phyloP scores from a whole-genome alignment of 2,888 invertebrate species.

The Drosophila demipolita region DNA sequence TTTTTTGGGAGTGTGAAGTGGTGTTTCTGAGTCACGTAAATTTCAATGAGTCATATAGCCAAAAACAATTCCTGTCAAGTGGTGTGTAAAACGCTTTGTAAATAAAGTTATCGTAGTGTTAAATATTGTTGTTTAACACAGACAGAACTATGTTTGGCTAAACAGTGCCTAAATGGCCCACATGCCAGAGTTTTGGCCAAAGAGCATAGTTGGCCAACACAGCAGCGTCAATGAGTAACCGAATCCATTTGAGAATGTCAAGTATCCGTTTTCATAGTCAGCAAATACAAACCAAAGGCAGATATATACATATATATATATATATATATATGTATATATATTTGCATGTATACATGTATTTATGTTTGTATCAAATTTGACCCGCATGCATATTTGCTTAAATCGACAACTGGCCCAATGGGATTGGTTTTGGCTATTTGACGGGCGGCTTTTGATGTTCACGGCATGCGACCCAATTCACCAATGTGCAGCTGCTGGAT shows the following conservation, averaged over 20 bases:
- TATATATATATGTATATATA: background rate
- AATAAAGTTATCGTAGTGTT: constrained; percentile 35
- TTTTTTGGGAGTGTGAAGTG: background rate
- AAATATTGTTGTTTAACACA: constrained; percentile 37
- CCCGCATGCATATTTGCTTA: constrained; percentile 14
- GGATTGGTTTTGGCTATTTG: constrained; percentile 26
- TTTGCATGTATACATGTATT: background rate
- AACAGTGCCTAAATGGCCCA: constrained; percentile 2
- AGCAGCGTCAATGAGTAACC: background rate
- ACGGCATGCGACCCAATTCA: constrained; percentile 11
- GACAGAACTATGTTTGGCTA: constrained; percentile 10
- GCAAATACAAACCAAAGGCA: constrained; percentile 51
- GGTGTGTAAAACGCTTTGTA: constrained; percentile 39
- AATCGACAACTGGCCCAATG: constrained; percentile 24
- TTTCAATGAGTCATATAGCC: constrained; percentile 43
- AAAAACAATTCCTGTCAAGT: constrained; percentile 60
- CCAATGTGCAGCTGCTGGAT: constrained; percentile 23
- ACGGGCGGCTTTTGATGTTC: constrained; percentile 11
- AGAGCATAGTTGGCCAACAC: constrained; percentile 19
- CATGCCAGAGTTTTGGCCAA: constrained; percentile 37
- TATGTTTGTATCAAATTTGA: background rate
- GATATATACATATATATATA: background rate
- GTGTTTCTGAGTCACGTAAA: constrained; percentile 38
- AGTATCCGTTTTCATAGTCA: constrained; percentile 68
- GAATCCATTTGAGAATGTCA: constrained; percentile 22